A percentile compares a stretch with the other conserved stretches of the same genome.
phyloP scores from a whole-genome alignment of 2,888 invertebrate species.

The Nomada ferruginata region DNA sequence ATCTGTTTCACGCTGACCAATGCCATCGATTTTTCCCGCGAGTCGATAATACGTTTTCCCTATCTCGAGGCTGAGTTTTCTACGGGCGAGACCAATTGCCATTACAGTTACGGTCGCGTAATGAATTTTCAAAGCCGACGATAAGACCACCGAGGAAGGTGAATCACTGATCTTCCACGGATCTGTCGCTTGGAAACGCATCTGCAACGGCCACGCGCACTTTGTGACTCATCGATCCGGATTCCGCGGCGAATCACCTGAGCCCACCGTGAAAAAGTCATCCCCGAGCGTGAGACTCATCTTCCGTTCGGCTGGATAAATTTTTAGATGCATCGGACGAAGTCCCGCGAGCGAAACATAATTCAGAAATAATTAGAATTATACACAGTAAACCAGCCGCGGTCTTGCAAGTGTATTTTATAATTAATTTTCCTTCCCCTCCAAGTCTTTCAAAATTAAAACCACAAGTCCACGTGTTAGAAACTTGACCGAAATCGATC shows the following conservation, averaged over 20 bases:
- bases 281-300: neutral
- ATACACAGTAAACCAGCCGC: too few relatives aligned
- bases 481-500: too few relatives aligned
- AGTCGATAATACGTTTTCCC: conserved; percentile 3
- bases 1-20: conserved; percentile 27
- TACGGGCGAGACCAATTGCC: neutral
- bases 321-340: neutral
- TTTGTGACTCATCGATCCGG: conserved; percentile 57
- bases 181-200: conserved; percentile 34
- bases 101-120: conserved; percentile 13
- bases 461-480: neutral
- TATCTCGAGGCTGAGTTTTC: neutral
- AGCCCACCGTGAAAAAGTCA: neutral
- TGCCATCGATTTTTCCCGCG: neutral
- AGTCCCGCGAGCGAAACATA: too few relatives aligned
- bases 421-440: too few relatives aligned
- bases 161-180: conserved; percentile 56
- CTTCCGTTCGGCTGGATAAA: neutral
- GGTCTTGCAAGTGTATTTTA: too few relatives aligned
- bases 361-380: too few relatives aligned
- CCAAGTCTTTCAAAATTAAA: neutral
- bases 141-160: conserved; percentile 34
- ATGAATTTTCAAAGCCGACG: conserved; percentile 31
- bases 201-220: neutral
- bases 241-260: conserved; percentile 49